Evolutionary conservation across 2,797 vertebrate genomes (phyloP), one percentile per base, ranked within the genome.

Genomic region (Etheostoma nigrum): DNA sequence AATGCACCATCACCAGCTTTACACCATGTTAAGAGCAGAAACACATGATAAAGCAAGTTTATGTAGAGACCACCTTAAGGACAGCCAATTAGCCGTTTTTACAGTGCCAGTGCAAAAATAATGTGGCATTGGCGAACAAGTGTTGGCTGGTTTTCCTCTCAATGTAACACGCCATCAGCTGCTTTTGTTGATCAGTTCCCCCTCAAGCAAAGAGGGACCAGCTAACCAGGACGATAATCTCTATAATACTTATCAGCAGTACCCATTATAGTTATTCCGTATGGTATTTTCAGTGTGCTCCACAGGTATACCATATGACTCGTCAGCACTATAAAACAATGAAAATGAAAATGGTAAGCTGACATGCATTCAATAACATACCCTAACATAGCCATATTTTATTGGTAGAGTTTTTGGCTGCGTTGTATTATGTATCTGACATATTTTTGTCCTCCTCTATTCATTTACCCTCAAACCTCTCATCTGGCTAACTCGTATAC

Each of bases 111-210:
- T 21, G 13, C 23, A 33, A 59, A 27, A 67, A 48, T 21, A 52
- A 27, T 33, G 58, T 40, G 45, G n/a, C 15, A 25, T 10, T 49
- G 52, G 13, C 0, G 8, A 36, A 30, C 15, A 64, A 58, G 25
- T 48, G 33, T 49, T 52, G 65, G 8, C 21, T 23, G 2, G n/a
- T 53, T 72, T 81, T 72, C 66, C 12, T 74, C 27, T 59, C 40
- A 66, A 21, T 15, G n/a, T 42, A 65, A 47, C 5, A 60, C 25
- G 14, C 21, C 52, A 69, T 53, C 42, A 63, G 25, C 54, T 44
- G n/a, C 63, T 57, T 72, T 61, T 18, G 18, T n/a, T 75, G 42
- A 52, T 78, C 47, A 14, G 25, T 52, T 78, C 19, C 48, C 18
- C 14, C 54, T 27, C 18, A 30, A 45, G 36, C 51, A 27, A 12